A percentile compares a stretch with the other conserved stretches of the same genome.
Evolutionary conservation across 2,888 invertebrate species (phyloP).

Genomic region (Orthonevra nobilis): DNA sequence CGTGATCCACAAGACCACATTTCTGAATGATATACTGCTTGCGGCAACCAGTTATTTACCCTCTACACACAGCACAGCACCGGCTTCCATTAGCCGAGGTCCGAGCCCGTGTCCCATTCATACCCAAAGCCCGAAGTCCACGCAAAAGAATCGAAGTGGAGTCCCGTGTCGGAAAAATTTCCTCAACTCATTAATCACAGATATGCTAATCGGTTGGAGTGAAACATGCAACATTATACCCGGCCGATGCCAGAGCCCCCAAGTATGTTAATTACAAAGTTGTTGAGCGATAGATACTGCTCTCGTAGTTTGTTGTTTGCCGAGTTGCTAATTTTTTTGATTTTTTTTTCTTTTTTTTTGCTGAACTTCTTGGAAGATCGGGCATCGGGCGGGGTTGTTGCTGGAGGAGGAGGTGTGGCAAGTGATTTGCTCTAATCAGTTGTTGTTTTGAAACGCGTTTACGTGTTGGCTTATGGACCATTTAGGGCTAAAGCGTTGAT

Average conservation of each 20-base stretch:
- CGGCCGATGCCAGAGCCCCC: background rate
- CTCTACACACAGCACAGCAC: too few relatives aligned
- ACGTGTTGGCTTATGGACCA: background rate
- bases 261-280: conserved; percentile 57
- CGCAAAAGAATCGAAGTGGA: conserved; percentile 20
- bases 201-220: conserved; percentile 61
- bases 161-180: conserved; percentile 45
- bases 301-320: conserved; percentile 29
- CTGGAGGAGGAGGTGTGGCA: conserved; percentile 11
- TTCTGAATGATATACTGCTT: conserved; percentile 46
- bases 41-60: too few relatives aligned
- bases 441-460: conserved; percentile 9
- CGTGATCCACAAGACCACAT: conserved; percentile 38
- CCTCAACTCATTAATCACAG: conserved; percentile 58
- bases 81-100: too few relatives aligned
- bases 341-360: background rate
- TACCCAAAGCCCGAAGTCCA: background rate
- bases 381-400: background rate
- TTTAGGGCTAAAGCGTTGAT: background rate
- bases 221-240: conserved; percentile 26
- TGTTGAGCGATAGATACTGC: conserved; percentile 53
- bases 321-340: conserved; percentile 13
- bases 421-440: conserved; percentile 14
- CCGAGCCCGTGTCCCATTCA: background rate
- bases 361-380: background rate